Percentiles rank a stretch among this genome's conserved stretches.
These are phyloP conservation scores for Lerema accius DNA, from an alignment of 1,140 invertebrate genomes.

Conservation along the genomic window DNA sequence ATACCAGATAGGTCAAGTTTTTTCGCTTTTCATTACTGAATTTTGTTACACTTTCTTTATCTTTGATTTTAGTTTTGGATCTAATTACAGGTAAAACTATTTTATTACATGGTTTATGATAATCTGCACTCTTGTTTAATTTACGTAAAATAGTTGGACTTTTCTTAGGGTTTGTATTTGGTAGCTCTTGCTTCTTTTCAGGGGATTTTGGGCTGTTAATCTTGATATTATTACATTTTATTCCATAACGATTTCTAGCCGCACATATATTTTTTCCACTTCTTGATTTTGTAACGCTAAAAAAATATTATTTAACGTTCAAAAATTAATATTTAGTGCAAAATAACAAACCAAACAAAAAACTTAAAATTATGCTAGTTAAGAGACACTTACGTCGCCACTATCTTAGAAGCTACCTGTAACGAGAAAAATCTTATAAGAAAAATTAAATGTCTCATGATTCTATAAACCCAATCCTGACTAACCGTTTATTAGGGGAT, in stretches of 20 bases:
- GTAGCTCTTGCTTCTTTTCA: not conserved
- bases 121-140: constrained; percentile 8
- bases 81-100: not conserved
- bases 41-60: constrained; percentile 32
- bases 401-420: constrained; percentile 51
- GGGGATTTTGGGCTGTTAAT: not conserved
- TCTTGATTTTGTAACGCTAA: constrained; percentile 42
- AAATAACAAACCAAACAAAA: no score
- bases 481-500: no score
- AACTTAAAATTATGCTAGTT: no score
- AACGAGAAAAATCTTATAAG: constrained; percentile 35
- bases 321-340: no score
- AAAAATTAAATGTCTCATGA: no score
- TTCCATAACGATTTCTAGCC: not conserved
- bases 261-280: constrained; percentile 36
- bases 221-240: not conserved
- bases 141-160: not conserved
- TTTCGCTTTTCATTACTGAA: constrained; percentile 33
- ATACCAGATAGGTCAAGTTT: constrained; percentile 56
- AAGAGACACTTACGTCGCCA: constrained; percentile 46
- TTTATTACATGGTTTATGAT: not conserved
- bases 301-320: no score
- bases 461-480: no score
- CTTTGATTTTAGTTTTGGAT: constrained; percentile 6
- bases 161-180: not conserved